A percentile compares a stretch with the other conserved stretches of the same genome.
Evolutionary conservation across 1,140 invertebrate genomes (phyloP).

Genomic region (Nasonia longicornis): DNA sequence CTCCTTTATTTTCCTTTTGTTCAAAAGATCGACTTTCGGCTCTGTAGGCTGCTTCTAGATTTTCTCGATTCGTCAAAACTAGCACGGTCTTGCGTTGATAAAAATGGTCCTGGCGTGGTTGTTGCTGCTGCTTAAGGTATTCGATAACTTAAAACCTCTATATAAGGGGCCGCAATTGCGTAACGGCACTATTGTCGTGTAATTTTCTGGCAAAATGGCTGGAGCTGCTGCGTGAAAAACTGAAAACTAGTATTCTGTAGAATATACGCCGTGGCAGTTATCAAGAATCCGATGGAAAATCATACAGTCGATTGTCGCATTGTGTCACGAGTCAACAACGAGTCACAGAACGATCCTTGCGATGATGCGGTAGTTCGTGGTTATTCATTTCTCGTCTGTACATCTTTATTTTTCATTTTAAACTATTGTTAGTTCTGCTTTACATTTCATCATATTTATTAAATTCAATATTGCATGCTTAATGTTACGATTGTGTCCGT

Average conservation of each 20-base stretch:
- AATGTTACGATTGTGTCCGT: slow-evolving; percentile 43
- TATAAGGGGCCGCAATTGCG: neutral
- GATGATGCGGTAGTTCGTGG: slow-evolving; percentile 38
- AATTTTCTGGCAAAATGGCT: slow-evolving; percentile 15
- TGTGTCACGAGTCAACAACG: slow-evolving; percentile 48
- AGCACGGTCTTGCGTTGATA: slow-evolving; percentile 33
- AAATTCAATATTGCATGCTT: slow-evolving; percentile 44
- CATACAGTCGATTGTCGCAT: slow-evolving; percentile 46
- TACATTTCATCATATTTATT: slow-evolving; percentile 29
- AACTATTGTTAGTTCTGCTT: slow-evolving; percentile 39
- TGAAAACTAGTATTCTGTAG: slow-evolving; percentile 36
- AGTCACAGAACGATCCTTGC: slow-evolving; percentile 48
- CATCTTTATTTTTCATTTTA: slow-evolving; percentile 35
- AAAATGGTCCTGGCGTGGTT: neutral
- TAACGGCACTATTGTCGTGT: slow-evolving; percentile 33
- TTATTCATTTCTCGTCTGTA: slow-evolving; percentile 32
- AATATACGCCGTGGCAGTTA: slow-evolving; percentile 39
- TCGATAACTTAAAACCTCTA: slow-evolving; percentile 41
- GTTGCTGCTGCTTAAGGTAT: neutral
- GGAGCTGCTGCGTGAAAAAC: slow-evolving; percentile 21
- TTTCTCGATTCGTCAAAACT: slow-evolving; percentile 46
- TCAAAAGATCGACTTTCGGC: slow-evolving; percentile 46
- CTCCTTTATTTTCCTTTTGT: slow-evolving; percentile 42
- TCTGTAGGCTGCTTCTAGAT: slow-evolving; percentile 46
- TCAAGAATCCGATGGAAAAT: slow-evolving; percentile 44